Evolutionary conservation across 2,888 invertebrate species (phyloP), one percentile per base, ranked within the genome.

Genomic region (Agrotis segetum): DNA sequence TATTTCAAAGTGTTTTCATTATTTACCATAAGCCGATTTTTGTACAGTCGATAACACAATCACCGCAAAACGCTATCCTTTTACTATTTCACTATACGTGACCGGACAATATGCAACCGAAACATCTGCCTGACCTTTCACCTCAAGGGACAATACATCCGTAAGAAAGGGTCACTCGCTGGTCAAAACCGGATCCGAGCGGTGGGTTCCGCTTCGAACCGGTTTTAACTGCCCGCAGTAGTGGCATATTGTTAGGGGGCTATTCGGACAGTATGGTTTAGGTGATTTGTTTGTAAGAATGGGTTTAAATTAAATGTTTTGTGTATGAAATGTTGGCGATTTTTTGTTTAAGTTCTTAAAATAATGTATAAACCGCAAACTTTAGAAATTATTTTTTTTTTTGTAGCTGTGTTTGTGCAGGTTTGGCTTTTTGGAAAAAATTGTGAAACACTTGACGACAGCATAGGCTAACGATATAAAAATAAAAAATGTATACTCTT

Each of bases 71-170:
- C 44, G 16, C 1, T n/a, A 58, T 62, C 19, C 24, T 60, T 55
- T 40, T 61, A 7, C 44, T 47, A 66, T 66, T 68, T 59, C 14
- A 56, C 6, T 1, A 58, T 47, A 67, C 64, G 67, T 60, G 58
- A 62, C 50, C 49, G n/a, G 34, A 66, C 72, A 82, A 80, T 80
- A 81, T 77, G 83, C 76, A 76, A n/a, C 66, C 21, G 77, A 67
- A 89, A 92, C 94, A 94, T 94, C 95, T 94, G 95, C 89, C 87
- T 84, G 88, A 90, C 91, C 91, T 92, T 88, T 89, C 79, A 91
- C 91, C 90, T 90, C 83, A 75, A 67, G 71, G 77, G 79, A 93
- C 91, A 92, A 93, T 88, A 71, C 64, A 58, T 85, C n/a, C 69
- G 52, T 67, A 81, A 82, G 82, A 76, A 81, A 90, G 94, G 94